Conservation (phyloP, 2,113 vertebrate species). For the Python bivittatus region DNA sequence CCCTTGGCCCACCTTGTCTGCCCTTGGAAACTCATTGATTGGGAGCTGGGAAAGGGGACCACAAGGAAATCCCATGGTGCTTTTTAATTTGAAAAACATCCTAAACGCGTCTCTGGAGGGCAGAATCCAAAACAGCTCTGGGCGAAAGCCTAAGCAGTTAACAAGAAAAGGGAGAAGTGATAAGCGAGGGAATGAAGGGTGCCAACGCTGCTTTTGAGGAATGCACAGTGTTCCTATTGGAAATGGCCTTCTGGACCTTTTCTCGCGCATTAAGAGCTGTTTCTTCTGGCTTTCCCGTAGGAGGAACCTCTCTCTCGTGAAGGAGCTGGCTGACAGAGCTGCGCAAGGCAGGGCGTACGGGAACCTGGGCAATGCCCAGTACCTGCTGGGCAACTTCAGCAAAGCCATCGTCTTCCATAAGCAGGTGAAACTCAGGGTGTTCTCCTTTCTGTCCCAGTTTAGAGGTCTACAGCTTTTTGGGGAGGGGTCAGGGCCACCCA, state of each 20-base stretch:
- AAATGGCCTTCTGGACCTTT: not conserved
- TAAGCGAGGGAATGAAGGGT: not conserved
- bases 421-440: constrained; percentile 78
- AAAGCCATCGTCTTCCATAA: constrained; percentile 93
- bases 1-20: no score
- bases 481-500: not conserved
- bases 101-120: not conserved
- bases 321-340: constrained; percentile 91
- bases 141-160: not conserved
- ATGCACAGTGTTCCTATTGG: not conserved
- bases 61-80: not conserved
- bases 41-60: not conserved
- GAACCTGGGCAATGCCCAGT: constrained; percentile 97
- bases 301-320: constrained; percentile 93
- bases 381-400: constrained; percentile 90
- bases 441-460: not conserved
- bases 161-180: not conserved
- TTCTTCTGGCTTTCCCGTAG: constrained; percentile 66
- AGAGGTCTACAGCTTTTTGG: not conserved
- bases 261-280: not conserved
- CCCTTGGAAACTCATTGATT: not conserved
- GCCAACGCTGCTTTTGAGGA: not conserved
- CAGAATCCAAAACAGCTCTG: not conserved
- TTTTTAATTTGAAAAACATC: not conserved
- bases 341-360: constrained; percentile 93